A percentile compares a stretch with the other conserved stretches of the same genome.
Evolutionary conservation across 2,888 invertebrate species (phyloP).

Genomic region (Deroplatys truncata): DNA sequence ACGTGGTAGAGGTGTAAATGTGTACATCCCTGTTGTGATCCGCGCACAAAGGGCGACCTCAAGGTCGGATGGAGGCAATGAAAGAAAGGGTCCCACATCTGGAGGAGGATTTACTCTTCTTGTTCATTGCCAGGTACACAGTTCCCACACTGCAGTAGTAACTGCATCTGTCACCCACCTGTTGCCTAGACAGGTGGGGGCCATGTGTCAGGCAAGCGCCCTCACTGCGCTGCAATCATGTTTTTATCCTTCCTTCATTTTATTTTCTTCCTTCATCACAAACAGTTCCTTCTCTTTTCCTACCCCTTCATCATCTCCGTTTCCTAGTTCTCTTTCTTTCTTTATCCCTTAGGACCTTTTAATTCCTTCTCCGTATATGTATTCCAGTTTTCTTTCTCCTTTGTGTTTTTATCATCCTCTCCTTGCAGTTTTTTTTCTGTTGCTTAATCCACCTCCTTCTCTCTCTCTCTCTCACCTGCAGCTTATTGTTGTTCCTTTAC

Average conservation of each 20-base stretch:
- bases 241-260: background rate
- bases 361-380: too few relatives aligned
- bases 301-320: too few relatives aligned
- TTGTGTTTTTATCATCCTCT: too few relatives aligned
- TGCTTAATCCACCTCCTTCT: too few relatives aligned
- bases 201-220: background rate
- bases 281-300: background rate
- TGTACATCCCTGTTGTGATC: background rate
- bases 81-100: background rate
- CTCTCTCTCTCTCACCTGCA: too few relatives aligned
- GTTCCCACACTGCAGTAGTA: background rate
- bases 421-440: too few relatives aligned
- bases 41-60: background rate
- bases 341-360: too few relatives aligned
- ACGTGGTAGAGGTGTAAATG: background rate
- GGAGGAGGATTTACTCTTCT: background rate
- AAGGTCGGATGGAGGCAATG: background rate
- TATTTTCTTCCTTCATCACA: background rate
- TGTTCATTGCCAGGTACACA: background rate
- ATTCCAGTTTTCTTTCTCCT: too few relatives aligned
- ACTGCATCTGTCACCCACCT: slow-evolving; percentile 13
- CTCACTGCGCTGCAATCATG: background rate
- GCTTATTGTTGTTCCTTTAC: too few relatives aligned
- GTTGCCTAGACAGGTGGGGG: slow-evolving; percentile 6
- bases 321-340: background rate